phyloP scores from a whole-genome alignment of 1,140 invertebrate genomes.

The Lordiphosa collinella region DNA sequence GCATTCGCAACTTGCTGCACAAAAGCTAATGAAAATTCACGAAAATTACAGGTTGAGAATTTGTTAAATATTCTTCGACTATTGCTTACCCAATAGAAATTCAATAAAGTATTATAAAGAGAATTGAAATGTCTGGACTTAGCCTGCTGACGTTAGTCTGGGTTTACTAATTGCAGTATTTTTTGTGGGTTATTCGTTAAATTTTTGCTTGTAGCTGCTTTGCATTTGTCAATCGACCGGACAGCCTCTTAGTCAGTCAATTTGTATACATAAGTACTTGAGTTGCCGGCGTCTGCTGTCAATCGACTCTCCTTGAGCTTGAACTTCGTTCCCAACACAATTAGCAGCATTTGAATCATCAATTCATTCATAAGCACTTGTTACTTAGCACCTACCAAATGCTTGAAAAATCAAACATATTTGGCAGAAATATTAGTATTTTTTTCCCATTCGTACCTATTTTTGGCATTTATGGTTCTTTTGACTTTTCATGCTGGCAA shows the following conservation, averaged over 20 bases:
- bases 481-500: constrained; percentile 23
- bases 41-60: neutral
- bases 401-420: constrained; percentile 14
- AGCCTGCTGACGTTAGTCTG: too few species aligned
- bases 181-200: too few species aligned
- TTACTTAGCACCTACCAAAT: constrained; percentile 3
- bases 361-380: constrained; percentile 18
- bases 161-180: too few species aligned
- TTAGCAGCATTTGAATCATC: neutral
- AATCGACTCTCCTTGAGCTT: constrained; percentile 32
- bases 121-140: too few species aligned
- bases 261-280: constrained; percentile 4
- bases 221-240: constrained; percentile 23
- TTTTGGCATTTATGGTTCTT: constrained; percentile 39
- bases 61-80: too few species aligned
- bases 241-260: constrained; percentile 11
- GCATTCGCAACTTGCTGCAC: constrained; percentile 38
- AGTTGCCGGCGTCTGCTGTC: neutral
- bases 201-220: constrained; percentile 4
- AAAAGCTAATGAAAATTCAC: constrained; percentile 1
- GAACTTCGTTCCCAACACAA: constrained; percentile 14
- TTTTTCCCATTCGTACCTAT: constrained; percentile 16
- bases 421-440: constrained; percentile 13
- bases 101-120: too few species aligned
- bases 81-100: too few species aligned